Evolutionary conservation across 92 coral and sea anemone species (phyloP).

Genomic region (Pocillopora grandis): DNA sequence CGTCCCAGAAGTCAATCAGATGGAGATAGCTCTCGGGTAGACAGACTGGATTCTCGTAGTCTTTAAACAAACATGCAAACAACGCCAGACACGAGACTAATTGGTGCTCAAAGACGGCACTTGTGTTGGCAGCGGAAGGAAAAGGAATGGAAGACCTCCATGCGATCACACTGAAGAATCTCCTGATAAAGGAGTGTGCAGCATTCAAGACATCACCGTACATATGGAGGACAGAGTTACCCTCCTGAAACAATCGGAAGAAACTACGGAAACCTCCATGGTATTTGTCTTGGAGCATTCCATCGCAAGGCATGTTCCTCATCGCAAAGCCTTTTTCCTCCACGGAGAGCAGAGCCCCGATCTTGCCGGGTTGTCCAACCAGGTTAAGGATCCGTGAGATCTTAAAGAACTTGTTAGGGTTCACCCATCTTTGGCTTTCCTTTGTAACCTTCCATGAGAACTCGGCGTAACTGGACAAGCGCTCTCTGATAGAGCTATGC

Average conservation of each 20-base stretch:
- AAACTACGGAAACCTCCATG: slow-evolving; percentile 35
- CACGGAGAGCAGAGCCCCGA: slow-evolving; percentile 41
- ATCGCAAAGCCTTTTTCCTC: slow-evolving; percentile 62
- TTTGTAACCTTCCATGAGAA: slow-evolving; percentile 49
- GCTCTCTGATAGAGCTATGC: slow-evolving; percentile 36
- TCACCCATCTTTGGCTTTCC: slow-evolving; percentile 51
- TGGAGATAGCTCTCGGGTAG: slow-evolving; percentile 83
- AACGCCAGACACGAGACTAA: slow-evolving; percentile 68
- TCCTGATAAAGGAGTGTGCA: slow-evolving; percentile 36
- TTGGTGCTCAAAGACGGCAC: slow-evolving; percentile 80
- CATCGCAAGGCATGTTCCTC: slow-evolving; percentile 33
- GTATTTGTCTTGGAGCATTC: slow-evolving; percentile 52
- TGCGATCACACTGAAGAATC: slow-evolving; percentile 57
- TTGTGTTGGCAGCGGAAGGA: slow-evolving; percentile 76
- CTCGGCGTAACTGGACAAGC: slow-evolving; percentile 57
- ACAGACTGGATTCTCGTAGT: slow-evolving; percentile 55
- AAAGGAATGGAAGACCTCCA: slow-evolving; percentile 45
- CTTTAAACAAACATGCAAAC: slow-evolving; percentile 62
- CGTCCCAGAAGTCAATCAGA: slow-evolving; percentile 66
- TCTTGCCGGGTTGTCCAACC: slow-evolving; percentile 50
- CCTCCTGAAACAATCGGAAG: slow-evolving; percentile 56
- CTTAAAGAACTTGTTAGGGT: slow-evolving; percentile 57
- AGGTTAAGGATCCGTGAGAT: slow-evolving; percentile 64
- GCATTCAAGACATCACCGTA: slow-evolving; percentile 60
- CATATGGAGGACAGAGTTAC: slow-evolving; percentile 40